Percentiles rank a stretch among this genome's conserved stretches.
Conservation (phyloP, 2,888 invertebrate species). For the Tridacna gigas region DNA sequence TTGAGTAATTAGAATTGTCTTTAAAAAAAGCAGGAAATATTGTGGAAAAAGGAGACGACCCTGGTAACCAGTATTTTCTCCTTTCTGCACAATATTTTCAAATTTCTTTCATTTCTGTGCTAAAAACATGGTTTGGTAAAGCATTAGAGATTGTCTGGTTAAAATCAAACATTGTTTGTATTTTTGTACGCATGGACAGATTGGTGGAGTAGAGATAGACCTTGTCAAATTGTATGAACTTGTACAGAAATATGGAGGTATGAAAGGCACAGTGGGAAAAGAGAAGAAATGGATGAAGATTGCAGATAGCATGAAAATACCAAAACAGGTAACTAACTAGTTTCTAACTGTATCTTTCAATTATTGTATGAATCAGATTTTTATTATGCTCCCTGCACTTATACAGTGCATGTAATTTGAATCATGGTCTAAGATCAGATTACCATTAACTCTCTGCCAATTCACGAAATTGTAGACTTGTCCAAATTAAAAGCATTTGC, state of each 20-base stretch:
- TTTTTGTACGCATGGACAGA: constrained; percentile 82
- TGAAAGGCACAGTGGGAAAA: constrained; percentile 93
- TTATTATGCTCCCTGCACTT: no score
- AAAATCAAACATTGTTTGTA: background rate
- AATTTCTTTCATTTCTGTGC: background rate
- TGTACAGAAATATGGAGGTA: constrained; percentile 93
- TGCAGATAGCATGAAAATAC: constrained; percentile 94
- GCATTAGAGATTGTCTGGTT: background rate
- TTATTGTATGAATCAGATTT: no score
- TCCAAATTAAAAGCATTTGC: no score
- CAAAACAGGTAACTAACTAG: constrained; percentile 87
- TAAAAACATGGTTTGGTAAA: background rate
- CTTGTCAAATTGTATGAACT: constrained; percentile 93
- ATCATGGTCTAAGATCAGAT: no score
- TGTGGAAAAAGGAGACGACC: background rate
- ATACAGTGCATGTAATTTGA: no score
- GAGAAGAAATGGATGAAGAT: constrained; percentile 93
- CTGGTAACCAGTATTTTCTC: background rate
- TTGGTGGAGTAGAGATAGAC: constrained; percentile 96
- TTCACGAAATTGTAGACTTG: no score
- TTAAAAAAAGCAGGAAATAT: background rate
- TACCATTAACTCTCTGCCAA: no score
- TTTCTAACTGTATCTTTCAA: background rate
- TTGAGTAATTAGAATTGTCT: no score
- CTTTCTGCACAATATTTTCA: background rate